phyloP scores from a whole-genome alignment of 2,113 vertebrate genomes.

The Hepsetus odoe region DNA sequence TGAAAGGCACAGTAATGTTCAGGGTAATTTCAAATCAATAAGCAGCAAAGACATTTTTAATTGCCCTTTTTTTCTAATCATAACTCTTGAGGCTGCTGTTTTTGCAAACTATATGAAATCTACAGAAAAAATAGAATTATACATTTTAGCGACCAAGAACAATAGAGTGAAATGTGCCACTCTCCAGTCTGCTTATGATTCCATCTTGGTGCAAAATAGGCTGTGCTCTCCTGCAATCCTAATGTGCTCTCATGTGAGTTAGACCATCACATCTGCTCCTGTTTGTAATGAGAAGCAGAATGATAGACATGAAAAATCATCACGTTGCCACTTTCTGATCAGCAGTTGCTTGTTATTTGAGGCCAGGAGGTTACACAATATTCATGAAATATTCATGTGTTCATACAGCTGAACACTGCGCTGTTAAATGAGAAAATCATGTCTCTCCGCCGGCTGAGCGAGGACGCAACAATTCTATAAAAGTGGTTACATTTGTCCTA shows the following conservation, averaged over 20 bases:
- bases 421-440: slow-evolving; percentile 6
- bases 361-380: background rate
- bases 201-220: background rate
- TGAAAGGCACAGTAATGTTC: too few species aligned
- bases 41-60: too few species aligned
- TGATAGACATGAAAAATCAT: background rate
- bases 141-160: background rate
- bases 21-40: too few species aligned
- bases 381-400: background rate
- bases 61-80: too few species aligned
- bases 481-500: background rate
- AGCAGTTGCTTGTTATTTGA: background rate
- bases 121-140: too few species aligned
- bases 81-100: too few species aligned
- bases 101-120: too few species aligned
- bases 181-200: background rate
- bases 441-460: background rate
- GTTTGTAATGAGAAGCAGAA: background rate
- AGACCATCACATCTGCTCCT: background rate
- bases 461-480: background rate
- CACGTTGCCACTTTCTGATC: background rate
- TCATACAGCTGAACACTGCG: background rate
- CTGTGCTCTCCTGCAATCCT: background rate
- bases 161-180: background rate
- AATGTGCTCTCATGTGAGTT: background rate